A percentile compares a stretch with the other conserved stretches of the same genome.
These are phyloP conservation scores for Dendrolimus kikuchii DNA, from an alignment of 1,140 invertebrate species.

Conservation along the genomic window DNA sequence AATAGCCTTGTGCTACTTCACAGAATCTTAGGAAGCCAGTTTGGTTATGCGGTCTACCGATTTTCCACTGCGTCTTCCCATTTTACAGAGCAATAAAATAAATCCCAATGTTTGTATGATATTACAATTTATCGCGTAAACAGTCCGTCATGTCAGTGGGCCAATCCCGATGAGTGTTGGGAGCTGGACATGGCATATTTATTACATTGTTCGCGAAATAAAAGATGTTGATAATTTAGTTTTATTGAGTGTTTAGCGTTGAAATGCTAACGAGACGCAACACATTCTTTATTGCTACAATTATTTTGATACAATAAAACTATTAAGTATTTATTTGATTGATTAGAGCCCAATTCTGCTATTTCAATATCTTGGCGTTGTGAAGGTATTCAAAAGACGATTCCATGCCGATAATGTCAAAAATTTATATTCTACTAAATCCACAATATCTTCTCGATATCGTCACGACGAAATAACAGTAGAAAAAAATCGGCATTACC, in stretches of 20 bases:
- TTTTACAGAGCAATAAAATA: slow-evolving; percentile 60
- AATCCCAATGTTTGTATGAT: slow-evolving; percentile 57
- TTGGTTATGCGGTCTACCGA: slow-evolving; percentile 10
- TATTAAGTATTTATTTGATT: no score
- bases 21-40: slow-evolving; percentile 1
- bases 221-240: slow-evolving; percentile 8
- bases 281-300: slow-evolving; percentile 5
- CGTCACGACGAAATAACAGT: no score
- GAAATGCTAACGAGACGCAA: slow-evolving; percentile 6
- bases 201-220: slow-evolving; percentile 7
- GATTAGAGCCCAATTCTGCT: no score
- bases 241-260: slow-evolving; percentile 9
- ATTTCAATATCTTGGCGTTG: no score
- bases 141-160: slow-evolving; percentile 14
- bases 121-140: slow-evolving; percentile 64
- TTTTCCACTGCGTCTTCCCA: slow-evolving; percentile 27
- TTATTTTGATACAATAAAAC: background rate
- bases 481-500: no score
- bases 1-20: slow-evolving; percentile 8
- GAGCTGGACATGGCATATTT: slow-evolving; percentile 1
- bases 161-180: background rate
- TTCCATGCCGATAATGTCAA: no score
- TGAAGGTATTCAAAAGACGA: no score
- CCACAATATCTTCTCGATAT: no score
- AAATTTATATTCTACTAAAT: no score